phyloP scores from a whole-genome alignment of 2,888 invertebrate genomes.

The Heliconius erato region DNA sequence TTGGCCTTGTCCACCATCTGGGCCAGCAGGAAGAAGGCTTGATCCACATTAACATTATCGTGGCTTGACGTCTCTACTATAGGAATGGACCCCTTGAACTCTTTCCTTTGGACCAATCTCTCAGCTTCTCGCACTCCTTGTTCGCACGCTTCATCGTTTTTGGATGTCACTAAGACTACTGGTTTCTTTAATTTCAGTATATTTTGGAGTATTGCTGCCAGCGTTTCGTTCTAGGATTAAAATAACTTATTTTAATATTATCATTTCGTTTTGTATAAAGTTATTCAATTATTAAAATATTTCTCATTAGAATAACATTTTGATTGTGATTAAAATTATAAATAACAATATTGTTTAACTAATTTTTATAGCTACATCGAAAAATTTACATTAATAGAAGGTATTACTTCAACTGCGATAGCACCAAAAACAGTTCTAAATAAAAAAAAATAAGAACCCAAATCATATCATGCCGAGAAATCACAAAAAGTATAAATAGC shows the following conservation, averaged over 20 bases:
- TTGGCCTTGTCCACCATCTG: constrained; percentile 97
- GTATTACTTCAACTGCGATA: no score
- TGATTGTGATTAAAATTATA: not conserved
- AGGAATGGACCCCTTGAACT: constrained; percentile 95
- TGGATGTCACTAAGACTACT: constrained; percentile 96
- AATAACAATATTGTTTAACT: not conserved
- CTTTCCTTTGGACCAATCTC: constrained; percentile 93
- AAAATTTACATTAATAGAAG: no score
- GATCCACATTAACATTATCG: constrained; percentile 97
- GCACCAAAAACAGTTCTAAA: no score
- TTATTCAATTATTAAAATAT: not conserved
- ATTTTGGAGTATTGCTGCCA: constrained; percentile 93
- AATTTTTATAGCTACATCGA: no score
- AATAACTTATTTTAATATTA: not conserved
- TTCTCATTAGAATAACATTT: not conserved
- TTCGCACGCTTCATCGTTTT: constrained; percentile 97
- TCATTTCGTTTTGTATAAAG: not conserved
- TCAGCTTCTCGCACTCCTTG: constrained; percentile 95
- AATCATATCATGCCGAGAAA: no score
- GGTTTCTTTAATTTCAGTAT: constrained; percentile 97
- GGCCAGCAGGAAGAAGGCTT: constrained; percentile 95
- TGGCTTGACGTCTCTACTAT: constrained; percentile 98
- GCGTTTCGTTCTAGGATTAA: constrained; percentile 87
- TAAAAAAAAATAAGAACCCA: no score
- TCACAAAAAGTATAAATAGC: no score